Evolutionary conservation across 1,140 invertebrate species (phyloP).

Genomic region (Drosophila ambigua): DNA sequence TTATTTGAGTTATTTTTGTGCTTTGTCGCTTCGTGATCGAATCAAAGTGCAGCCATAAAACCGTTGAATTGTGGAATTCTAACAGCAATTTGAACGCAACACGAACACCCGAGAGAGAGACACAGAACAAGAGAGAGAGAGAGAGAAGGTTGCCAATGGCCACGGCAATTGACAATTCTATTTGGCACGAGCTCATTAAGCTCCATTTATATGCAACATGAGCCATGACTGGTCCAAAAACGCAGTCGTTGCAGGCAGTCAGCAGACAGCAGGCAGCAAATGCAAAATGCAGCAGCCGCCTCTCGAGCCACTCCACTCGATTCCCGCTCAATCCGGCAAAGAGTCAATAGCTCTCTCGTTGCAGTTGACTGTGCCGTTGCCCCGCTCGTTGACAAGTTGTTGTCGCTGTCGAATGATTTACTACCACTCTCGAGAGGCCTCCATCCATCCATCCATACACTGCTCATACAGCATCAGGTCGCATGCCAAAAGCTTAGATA

Average conservation of each 20-base stretch:
- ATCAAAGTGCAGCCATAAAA: slow-evolving; percentile 72
- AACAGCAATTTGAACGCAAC: slow-evolving; percentile 70
- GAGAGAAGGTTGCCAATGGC: neutral
- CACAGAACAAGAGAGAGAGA: neutral
- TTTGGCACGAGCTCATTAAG: slow-evolving; percentile 83
- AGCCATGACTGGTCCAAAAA: slow-evolving; percentile 75
- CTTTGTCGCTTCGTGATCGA: slow-evolving; percentile 50
- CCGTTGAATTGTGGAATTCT: slow-evolving; percentile 67
- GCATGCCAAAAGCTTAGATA: slow-evolving; percentile 44
- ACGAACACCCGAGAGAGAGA: slow-evolving; percentile 46
- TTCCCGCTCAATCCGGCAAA: slow-evolving; percentile 1
- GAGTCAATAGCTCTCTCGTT: slow-evolving; percentile 37
- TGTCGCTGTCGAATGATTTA: slow-evolving; percentile 79
- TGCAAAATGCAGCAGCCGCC: slow-evolving; percentile 29
- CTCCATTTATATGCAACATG: slow-evolving; percentile 82
- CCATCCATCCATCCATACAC: neutral
- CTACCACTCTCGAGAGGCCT: slow-evolving; percentile 45
- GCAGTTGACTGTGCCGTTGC: too few species aligned
- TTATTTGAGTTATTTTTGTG: too few species aligned
- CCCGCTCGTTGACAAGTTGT: slow-evolving; percentile 72
- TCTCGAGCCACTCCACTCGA: slow-evolving; percentile 36
- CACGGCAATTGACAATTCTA: slow-evolving; percentile 70
- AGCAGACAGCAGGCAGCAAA: slow-evolving; percentile 5
- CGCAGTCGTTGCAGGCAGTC: slow-evolving; percentile 7
- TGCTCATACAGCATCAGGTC: slow-evolving; percentile 28